Base-by-base conservation (phyloP, 2,797 vertebrate genomes). In the Melanotaenia boesemani region DNA sequence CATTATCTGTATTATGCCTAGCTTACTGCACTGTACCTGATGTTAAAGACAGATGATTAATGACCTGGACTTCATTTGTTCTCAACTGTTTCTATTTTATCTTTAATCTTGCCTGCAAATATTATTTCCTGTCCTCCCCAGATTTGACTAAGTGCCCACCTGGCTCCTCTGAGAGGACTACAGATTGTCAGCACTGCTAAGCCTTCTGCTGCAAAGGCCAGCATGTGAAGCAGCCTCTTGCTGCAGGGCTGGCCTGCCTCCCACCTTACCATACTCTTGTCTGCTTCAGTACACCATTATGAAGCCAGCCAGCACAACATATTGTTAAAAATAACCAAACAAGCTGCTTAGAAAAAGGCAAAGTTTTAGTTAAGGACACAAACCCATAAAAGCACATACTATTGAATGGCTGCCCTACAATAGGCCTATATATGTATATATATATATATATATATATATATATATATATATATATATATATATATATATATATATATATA, bases 221-320 rank as follows among this genome's bases (percentile, higher is more conserved):
- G 83, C 46, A 52, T 86, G 86, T 83, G 88, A 80, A 83, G 79
- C 68, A 64, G 79, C 72, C 86, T 82, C 79, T 88, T 93, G 88
- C 92, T 95, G 94, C 94, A 94, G 93, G 91, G 92, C 88, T 94
- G 92, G 92, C 92, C 88, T 83, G 84, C 80, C 91, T 94, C 92
- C 92, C 91, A 94, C 80, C 84, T 76, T 77, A 70, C 68, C 65
- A 60, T 84, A 67, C 80, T 89, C 86, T 79, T 89, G 86, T 79
- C 77, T 83, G 5, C 70, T 67, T 46, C 11, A 39, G 55, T 72
- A 55, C 30, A 66, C 61, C 44, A 60, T 3, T 36, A 59, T 30
- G 28, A 71, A 67, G 12, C 26, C 48, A 56, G 28, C 36, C 30
- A 54, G 44, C 55, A 62, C 63, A 41, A 20, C 6, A 26, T 55